Evolutionary conservation across 2,888 invertebrate species (phyloP), one percentile per base, ranked within the genome.

Genomic region (Monochamus alternatus): DNA sequence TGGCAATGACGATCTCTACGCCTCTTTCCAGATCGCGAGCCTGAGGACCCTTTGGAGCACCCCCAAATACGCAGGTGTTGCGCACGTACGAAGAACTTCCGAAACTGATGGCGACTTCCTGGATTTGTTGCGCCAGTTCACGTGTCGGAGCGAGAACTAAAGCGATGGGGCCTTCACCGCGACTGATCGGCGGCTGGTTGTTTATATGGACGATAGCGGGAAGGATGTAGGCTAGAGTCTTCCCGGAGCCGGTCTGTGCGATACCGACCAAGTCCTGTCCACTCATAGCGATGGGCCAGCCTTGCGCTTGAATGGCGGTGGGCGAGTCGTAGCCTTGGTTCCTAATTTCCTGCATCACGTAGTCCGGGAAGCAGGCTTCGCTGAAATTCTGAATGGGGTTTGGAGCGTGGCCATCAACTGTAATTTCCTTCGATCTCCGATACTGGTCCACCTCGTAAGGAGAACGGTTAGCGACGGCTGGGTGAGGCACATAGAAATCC

Each of bases 191-290:
- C n/a, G 95, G 94, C 83, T 96, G 96, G 85, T 95, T 92, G 83
- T 95, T 95, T 73, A 96, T 96, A 86, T 97, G 97, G n/a, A 97
- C 95, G 85, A 97, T 95, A 2, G 95, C 96, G 74, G 97, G 97
- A 74, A 95, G 88, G 82, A 94, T 95, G 86, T 95, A 96, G 0
- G 95, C 94, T n/a, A 95, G 90, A 4, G 95, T 95, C 89, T 95
- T 95, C 52, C 95, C 95, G 59, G 95, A 95, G 4, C 95, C 95
- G 10, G 95, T 95, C 78, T 95, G 95, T 1, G 97, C 96, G 85
- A 97, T 96, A 43, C 96, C 96, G 3, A 97, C 96, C 92, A 97
- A 93, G 87, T 97, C 96, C 82, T 93, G 88, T 8, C 96, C 96
- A 87, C 94, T 94, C 76, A 97, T 89, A 47, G 96, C 94, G 82